Percentiles rank a stretch among this genome's conserved stretches.
These are phyloP conservation scores for Muschampia staudingeri DNA, from an alignment of 2,888 invertebrate species.

Conservation along the genomic window DNA sequence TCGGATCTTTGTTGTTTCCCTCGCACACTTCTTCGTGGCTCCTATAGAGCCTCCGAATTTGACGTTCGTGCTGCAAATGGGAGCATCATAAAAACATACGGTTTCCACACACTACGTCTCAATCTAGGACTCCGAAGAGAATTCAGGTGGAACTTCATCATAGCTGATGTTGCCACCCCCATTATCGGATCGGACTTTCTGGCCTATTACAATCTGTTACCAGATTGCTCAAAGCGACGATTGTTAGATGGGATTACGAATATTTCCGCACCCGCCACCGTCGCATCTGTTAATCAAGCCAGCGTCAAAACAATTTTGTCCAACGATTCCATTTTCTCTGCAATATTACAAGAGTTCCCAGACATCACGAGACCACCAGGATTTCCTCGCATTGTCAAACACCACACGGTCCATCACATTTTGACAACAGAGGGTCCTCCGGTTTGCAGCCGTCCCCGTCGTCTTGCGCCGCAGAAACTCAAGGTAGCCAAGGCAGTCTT, in stretches of 20 bases:
- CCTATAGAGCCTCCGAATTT: slow-evolving; percentile 37
- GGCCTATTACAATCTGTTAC: slow-evolving; percentile 53
- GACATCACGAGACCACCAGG: slow-evolving; percentile 40
- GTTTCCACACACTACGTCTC: slow-evolving; percentile 27
- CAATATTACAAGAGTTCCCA: slow-evolving; percentile 39
- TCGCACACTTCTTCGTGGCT: slow-evolving; percentile 10
- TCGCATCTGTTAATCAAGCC: not conserved
- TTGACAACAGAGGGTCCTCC: not conserved
- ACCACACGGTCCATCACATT: not conserved
- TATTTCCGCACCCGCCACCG: not conserved
- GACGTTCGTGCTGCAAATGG: slow-evolving; percentile 59
- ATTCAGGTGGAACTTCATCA: slow-evolving; percentile 52
- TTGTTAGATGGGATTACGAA: slow-evolving; percentile 50
- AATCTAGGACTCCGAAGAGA: slow-evolving; percentile 52
- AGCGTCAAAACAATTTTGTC: not conserved
- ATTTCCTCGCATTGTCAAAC: not conserved
- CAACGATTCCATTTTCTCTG: not conserved
- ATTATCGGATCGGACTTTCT: slow-evolving; percentile 60
- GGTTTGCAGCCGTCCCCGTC: slow-evolving; percentile 3
- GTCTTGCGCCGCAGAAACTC: not conserved
- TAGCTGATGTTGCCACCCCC: slow-evolving; percentile 53
- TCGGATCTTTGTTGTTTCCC: slow-evolving; percentile 58
- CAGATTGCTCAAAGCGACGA: slow-evolving; percentile 44
- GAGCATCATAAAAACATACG: slow-evolving; percentile 56
- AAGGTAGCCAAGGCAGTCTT: not conserved